Evolutionary conservation across 2,888 invertebrate species (phyloP), one percentile per base, ranked within the genome.

Genomic region (Thalpophila matura): DNA sequence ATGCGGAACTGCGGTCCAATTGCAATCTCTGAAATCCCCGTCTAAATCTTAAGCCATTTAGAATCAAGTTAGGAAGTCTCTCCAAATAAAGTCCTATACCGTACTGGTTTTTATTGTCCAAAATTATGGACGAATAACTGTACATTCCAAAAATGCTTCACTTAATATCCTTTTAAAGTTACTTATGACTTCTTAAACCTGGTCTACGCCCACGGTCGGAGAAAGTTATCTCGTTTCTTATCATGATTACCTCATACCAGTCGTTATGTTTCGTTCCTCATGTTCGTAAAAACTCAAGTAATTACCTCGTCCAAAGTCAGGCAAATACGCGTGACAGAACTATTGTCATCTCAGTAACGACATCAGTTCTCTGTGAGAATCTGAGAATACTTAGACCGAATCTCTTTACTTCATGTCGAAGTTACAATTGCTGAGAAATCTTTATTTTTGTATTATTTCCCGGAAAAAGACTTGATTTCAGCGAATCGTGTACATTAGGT

Each of bases 181-280:
- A 59, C 3, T 42, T 51, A 50, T 31, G 10, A 12, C 50, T 67
- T 42, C 50, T 74, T 50, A 69, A 70, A 74, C 54, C 35, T 50
- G 22, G 47, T 9, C 51, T 43, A 45, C 40, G 47, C 7, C 51
- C 47, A 45, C 40, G 51, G 26, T 40, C 43, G 42, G 65, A 43
- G 73, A 74, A 63, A 77, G 67, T 77, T 57, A 58, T 59, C 53
- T 65, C n/a, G 47, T 70, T 53, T 53, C 58, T 76, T 70, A 71
- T 75, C 53, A 47, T 35, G 43, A 67, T 74, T 76, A 77, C 67
- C 51, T 63, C 73, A 67, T 67, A 37, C 35, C 35, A 26, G 14
- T 57, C 50, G 62, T 58, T 45, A 72, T 55, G 20, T 50, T 38
- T 63, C 26, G 46, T 49, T 74, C 54, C 33, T 38, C 27, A 42